Evolutionary conservation across 1,140 invertebrate genomes (phyloP).

Genomic region (Lasaia peninsularis): DNA sequence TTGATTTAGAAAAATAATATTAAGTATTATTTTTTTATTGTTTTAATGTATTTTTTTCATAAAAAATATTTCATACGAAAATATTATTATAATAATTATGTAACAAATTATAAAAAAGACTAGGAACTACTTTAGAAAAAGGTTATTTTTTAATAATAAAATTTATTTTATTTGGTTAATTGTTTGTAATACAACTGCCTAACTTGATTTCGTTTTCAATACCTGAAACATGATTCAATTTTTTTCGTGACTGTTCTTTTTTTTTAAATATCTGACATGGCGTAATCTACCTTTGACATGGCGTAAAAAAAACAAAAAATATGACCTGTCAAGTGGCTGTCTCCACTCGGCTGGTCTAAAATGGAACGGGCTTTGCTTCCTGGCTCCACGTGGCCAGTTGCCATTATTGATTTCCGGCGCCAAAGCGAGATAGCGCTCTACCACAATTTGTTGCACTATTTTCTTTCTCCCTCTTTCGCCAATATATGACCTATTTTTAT

Average conservation of each 20-base stretch:
- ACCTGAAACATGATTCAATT: background rate
- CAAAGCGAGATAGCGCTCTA: slow-evolving; percentile 58
- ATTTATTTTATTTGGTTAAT: too few species aligned
- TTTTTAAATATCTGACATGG: background rate
- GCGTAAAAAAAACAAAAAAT: background rate
- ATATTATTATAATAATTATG: too few species aligned
- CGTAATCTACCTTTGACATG: background rate
- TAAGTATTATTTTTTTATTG: too few species aligned
- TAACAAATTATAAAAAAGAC: too few species aligned
- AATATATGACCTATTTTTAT: slow-evolving; percentile 78
- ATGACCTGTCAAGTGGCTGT: slow-evolving; percentile 33
- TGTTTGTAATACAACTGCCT: too few species aligned
- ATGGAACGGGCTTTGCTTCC: slow-evolving; percentile 60
- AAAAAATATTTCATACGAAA: too few species aligned
- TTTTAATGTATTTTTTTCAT: too few species aligned
- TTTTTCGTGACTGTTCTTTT: background rate
- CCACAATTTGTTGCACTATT: slow-evolving; percentile 75
- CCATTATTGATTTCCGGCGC: slow-evolving; percentile 75
- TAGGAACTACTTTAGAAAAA: too few species aligned
- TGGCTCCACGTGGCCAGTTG: slow-evolving; percentile 70
- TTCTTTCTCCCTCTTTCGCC: slow-evolving; percentile 61
- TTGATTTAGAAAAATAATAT: too few species aligned
- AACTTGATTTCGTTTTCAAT: too few species aligned
- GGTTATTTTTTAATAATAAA: too few species aligned
- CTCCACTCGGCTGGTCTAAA: slow-evolving; percentile 51